These are phyloP conservation scores for Nautilus pompilius DNA, from an alignment of 1,140 invertebrate species.

Conservation along the genomic window DNA sequence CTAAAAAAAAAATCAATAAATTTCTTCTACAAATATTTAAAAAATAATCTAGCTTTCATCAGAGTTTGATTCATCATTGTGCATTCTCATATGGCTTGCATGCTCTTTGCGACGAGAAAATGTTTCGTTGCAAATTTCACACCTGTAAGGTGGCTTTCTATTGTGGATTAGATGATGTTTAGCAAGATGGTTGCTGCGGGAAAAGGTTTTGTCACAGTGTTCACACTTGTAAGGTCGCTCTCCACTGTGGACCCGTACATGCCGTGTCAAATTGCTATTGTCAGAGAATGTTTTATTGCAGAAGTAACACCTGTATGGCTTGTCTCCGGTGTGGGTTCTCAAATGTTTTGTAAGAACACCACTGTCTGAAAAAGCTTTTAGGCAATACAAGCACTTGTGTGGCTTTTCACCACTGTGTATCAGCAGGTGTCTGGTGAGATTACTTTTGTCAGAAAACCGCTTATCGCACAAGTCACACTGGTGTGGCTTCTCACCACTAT, in stretches of 20 bases:
- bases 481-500: conserved; percentile 23
- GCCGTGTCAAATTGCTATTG: conserved; percentile 72
- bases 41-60: too few relatives aligned
- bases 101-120: too few relatives aligned
- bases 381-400: conserved; percentile 90
- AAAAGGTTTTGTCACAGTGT: conserved; percentile 80
- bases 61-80: too few relatives aligned
- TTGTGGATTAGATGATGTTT: conserved; percentile 90
- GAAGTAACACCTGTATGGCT: conserved; percentile 69
- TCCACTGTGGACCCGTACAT: conserved; percentile 65
- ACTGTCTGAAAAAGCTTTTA: conserved; percentile 79
- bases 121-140: conserved; percentile 78
- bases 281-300: conserved; percentile 85
- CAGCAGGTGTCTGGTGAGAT: conserved; percentile 12
- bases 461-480: conserved; percentile 20
- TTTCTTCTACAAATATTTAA: too few relatives aligned
- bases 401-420: conserved; percentile 53
- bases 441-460: conserved; percentile 16
- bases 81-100: too few relatives aligned
- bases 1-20: too few relatives aligned
- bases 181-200: conserved; percentile 85
- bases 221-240: conserved; percentile 77
- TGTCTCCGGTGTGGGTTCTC: conserved; percentile 85
- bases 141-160: conserved; percentile 67
- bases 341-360: conserved; percentile 92